Evolutionary conservation across 2,797 vertebrate species (phyloP).

Genomic region (Aphelocoma californica): DNA sequence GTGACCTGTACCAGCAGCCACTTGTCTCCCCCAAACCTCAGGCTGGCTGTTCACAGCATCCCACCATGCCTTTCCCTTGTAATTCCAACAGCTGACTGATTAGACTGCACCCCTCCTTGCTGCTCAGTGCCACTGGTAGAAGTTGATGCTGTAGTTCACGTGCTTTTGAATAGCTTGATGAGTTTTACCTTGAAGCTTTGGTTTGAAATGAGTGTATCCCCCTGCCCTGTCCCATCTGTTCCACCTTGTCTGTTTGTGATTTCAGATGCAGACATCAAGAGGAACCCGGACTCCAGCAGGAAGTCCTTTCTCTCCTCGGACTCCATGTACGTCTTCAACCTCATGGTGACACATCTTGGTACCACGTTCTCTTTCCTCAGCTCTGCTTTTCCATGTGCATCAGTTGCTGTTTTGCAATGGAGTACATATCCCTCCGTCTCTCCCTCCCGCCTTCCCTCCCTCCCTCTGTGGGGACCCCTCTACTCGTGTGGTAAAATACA

Average conservation of each 20-base stretch:
- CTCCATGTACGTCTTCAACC: constrained; percentile 80
- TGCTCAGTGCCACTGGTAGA: neutral
- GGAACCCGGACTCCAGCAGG: constrained; percentile 74
- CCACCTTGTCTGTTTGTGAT: constrained; percentile 11
- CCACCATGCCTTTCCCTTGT: neutral
- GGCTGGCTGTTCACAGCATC: neutral
- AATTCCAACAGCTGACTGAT: neutral
- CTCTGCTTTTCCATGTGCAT: neutral
- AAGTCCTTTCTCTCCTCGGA: constrained; percentile 86
- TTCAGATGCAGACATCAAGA: constrained; percentile 88
- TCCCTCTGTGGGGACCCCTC: neutral
- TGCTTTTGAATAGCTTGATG: constrained; percentile 28
- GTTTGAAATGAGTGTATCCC: neutral
- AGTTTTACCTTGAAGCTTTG: neutral
- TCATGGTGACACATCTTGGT: neutral
- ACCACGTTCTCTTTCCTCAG: neutral
- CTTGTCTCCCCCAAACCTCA: neutral
- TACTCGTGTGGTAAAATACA: neutral
- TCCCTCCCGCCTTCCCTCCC: neutral
- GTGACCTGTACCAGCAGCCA: neutral
- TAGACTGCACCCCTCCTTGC: neutral
- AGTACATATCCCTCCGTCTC: neutral
- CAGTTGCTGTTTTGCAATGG: neutral
- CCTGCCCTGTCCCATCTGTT: neutral
- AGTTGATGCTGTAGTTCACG: neutral